phyloP scores from a whole-genome alignment of 2,113 vertebrate genomes.

The Clarias magur region DNA sequence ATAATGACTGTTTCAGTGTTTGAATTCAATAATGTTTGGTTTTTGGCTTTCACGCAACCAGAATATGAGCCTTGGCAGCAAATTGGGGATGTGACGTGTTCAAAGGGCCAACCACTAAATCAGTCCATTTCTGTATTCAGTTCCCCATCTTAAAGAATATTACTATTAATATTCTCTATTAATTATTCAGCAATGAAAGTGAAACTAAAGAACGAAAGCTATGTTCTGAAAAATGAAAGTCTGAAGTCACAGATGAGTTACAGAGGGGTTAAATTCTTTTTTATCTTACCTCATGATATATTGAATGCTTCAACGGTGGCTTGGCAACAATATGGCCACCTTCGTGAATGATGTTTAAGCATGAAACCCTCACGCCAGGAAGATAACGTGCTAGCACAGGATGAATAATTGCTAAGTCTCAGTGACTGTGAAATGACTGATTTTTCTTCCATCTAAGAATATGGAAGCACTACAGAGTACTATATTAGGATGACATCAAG shows the following conservation, averaged over 20 bases:
- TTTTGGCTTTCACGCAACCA: not conserved
- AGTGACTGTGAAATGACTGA: slow-evolving; percentile 35
- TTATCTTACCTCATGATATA: slow-evolving; percentile 37
- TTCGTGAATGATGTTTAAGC: slow-evolving; percentile 15
- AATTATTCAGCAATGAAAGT: not conserved
- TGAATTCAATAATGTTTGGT: not conserved
- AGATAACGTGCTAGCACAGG: slow-evolving; percentile 21
- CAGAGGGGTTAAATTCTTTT: slow-evolving; percentile 11
- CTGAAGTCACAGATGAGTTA: not conserved
- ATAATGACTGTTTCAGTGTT: not conserved
- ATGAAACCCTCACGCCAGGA: slow-evolving; percentile 22
- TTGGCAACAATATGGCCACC: not conserved
- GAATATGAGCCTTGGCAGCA: not conserved
- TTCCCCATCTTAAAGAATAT: slow-evolving; percentile 10
- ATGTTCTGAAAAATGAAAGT: not conserved
- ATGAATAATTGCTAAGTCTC: slow-evolving; percentile 26
- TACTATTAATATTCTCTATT: not conserved
- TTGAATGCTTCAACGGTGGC: slow-evolving; percentile 27
- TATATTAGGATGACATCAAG: slow-evolving; percentile 36
- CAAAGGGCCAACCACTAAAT: not conserved
- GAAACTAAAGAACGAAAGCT: not conserved
- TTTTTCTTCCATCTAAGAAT: slow-evolving; percentile 12
- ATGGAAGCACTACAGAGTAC: slow-evolving; percentile 3
- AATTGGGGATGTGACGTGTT: not conserved
- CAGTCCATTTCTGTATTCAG: not conserved